Percentiles rank a stretch among this genome's conserved stretches.
phyloP scores from a whole-genome alignment of 2,888 invertebrate genomes.

The Andrena haemorrhoa region DNA sequence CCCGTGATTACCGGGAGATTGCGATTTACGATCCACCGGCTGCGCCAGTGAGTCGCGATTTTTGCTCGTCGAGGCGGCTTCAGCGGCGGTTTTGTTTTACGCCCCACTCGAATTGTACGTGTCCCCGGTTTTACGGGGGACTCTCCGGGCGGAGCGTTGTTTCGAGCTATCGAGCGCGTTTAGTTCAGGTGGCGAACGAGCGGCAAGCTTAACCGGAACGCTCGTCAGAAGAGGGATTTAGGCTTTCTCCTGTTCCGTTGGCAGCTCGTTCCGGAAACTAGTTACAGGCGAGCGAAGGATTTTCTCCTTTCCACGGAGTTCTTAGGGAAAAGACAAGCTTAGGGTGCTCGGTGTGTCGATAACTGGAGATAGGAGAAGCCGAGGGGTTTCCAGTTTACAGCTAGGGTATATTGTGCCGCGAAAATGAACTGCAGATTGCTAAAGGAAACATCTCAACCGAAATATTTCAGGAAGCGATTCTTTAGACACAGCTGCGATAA shows the following conservation, averaged over 20 bases:
- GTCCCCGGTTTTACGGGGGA: slow-evolving; percentile 29
- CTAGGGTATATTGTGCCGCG: too few relatives aligned
- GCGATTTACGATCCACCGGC: slow-evolving; percentile 39
- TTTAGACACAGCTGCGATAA: background rate
- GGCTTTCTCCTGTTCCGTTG: background rate
- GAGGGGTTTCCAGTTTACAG: background rate
- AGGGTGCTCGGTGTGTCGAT: background rate
- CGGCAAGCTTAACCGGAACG: background rate
- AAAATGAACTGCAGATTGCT: too few relatives aligned
- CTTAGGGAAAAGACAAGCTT: slow-evolving; percentile 1
- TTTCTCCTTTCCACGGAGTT: background rate
- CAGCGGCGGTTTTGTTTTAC: slow-evolving; percentile 21
- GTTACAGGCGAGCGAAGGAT: background rate
- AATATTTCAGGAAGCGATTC: too few relatives aligned
- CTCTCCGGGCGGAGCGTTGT: slow-evolving; percentile 6
- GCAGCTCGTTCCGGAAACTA: background rate
- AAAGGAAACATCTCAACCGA: too few relatives aligned
- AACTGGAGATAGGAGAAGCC: background rate
- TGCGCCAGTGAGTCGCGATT: slow-evolving; percentile 21
- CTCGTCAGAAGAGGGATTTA: slow-evolving; percentile 11
- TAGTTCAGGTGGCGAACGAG: background rate
- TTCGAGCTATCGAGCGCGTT: slow-evolving; percentile 5
- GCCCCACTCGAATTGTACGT: slow-evolving; percentile 15
- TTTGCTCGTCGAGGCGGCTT: slow-evolving; percentile 19
- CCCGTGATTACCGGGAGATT: slow-evolving; percentile 37